Percentiles rank a stretch among this genome's conserved stretches.
These are phyloP conservation scores for Protaetia brevitarsis DNA, from an alignment of 1,140 invertebrate genomes.

Conservation along the genomic window DNA sequence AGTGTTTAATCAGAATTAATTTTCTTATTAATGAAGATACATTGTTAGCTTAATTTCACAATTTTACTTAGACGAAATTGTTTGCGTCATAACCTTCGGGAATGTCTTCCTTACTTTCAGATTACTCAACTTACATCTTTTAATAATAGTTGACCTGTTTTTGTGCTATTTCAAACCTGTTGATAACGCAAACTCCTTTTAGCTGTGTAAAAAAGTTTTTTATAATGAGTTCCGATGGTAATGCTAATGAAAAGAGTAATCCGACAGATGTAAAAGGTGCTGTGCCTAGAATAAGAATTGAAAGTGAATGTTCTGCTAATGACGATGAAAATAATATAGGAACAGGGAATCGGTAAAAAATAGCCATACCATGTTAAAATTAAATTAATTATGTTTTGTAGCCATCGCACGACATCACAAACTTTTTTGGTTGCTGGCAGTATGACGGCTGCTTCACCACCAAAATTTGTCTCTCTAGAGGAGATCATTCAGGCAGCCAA, in stretches of 20 bases:
- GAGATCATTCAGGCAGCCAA: conserved; percentile 87
- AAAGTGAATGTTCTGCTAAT: conserved; percentile 46
- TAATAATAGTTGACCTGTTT: conserved; percentile 18
- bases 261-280: conserved; percentile 34
- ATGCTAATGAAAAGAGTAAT: conserved; percentile 22
- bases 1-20: conserved; percentile 7
- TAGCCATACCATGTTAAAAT: not conserved
- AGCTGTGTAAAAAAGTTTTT: not conserved
- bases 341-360: conserved; percentile 38
- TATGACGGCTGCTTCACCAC: conserved; percentile 70
- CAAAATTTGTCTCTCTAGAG: conserved; percentile 84
- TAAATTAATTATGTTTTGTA: conserved; percentile 29
- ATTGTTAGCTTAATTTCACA: not conserved
- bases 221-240: conserved; percentile 12
- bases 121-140: conserved; percentile 22
- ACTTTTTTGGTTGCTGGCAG: conserved; percentile 51
- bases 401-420: conserved; percentile 45
- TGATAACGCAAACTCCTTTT: not conserved
- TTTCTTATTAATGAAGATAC: not conserved
- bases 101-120: conserved; percentile 5
- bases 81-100: conserved; percentile 15
- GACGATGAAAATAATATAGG: conserved; percentile 40
- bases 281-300: conserved; percentile 37
- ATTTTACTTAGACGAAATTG: not conserved
- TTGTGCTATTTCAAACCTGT: not conserved